Evolutionary conservation across 2,113 vertebrate species (phyloP), one percentile per base, ranked within the genome.

Genomic region (Grammomys surdaster): DNA sequence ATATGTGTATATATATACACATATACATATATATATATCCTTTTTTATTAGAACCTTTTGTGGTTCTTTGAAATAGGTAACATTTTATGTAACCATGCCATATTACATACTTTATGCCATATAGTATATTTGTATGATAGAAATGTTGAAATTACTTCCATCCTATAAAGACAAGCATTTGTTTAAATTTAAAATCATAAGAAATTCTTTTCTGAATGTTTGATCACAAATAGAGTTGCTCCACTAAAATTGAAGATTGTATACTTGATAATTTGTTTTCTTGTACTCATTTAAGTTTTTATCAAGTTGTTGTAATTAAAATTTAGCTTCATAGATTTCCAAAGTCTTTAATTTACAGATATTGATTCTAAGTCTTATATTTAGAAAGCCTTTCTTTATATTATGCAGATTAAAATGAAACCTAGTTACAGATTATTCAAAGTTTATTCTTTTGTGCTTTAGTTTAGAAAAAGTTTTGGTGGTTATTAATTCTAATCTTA

Each of bases 301-400:
- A 75, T 91, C n/a, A 70, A 13, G 69, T 87, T 86, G 26, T 87
- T 89, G 40, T 56, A 92, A 40, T 84, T 91, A 17, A 89, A 85
- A 11, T 96, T 97, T 94, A 90, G 63, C 69, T 91, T 91, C 58
- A 91, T 60, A 85, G 31, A 86, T 88, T 95, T 93, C 28, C 28
- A 95, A 48, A 87, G 17, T 87, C 19, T 65, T 73, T 93, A 17
- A 75, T 80, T 78, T 81, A 86, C 26, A 95, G 11, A 90, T 67
- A 88, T 16, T 22, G 56, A 26, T 76, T 95, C 48, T 46, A 95
- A 95, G 89, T 82, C 12, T 80, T 93, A 70, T 33, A 76, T 95
- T 92, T 91, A 92, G 60, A 77, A 90, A 95, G 8, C 54, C n/a
- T 95, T 89, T 96, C n/a, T 95, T 90, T 90, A 94, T 8, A 63